Percentiles rank a stretch among this genome's conserved stretches.
Evolutionary conservation across 2,113 vertebrate genomes (phyloP).

Genomic region (Opisthocomus hoazin): DNA sequence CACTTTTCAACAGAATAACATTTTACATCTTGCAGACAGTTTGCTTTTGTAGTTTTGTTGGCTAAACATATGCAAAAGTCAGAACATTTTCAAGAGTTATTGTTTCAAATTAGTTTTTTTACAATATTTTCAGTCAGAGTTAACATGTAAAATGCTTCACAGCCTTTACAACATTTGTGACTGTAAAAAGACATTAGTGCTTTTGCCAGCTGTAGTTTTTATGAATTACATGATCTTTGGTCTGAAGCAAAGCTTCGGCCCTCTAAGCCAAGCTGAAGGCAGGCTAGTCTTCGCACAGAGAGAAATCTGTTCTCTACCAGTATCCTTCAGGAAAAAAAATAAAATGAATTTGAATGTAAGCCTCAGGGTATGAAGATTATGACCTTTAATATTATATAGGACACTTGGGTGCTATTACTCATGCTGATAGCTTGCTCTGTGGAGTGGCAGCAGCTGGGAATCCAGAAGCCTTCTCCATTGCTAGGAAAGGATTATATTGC

Average conservation of each 20-base stretch:
- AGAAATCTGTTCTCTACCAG: background rate
- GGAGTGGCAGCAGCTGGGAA: background rate
- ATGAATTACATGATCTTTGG: background rate
- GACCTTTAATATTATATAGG: background rate
- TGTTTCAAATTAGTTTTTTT: background rate
- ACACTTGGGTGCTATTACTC: constrained; percentile 6
- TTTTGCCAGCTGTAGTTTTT: constrained; percentile 13
- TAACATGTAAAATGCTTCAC: background rate
- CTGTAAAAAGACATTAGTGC: background rate
- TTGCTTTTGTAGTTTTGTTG: background rate
- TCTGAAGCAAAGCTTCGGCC: background rate
- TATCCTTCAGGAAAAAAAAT: background rate
- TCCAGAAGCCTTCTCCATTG: background rate
- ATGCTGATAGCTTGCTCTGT: background rate
- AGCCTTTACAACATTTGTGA: background rate
- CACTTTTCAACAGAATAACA: background rate
- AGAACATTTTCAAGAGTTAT: background rate
- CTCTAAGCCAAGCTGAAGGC: background rate
- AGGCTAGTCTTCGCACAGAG: background rate
- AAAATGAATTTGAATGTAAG: background rate
- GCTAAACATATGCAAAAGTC: background rate
- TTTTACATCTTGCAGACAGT: background rate
- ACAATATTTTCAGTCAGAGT: background rate
- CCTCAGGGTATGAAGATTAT: background rate
- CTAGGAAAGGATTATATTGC: background rate